Percentiles rank a stretch among this genome's conserved stretches.
phyloP scores from a whole-genome alignment of 2,888 invertebrate species.

The Andricus curvator region DNA sequence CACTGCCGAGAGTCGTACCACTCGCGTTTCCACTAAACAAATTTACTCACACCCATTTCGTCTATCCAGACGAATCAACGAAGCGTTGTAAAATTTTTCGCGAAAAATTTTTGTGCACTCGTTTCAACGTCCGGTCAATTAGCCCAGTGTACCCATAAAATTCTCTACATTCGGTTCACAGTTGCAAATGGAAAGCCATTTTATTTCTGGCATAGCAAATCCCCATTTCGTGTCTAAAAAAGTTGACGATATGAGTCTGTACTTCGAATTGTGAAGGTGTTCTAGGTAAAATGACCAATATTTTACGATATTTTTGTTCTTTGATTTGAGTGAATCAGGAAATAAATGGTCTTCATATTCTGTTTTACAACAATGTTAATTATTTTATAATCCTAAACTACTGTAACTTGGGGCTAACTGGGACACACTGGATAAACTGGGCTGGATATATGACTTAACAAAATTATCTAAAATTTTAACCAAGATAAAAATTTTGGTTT shows the following conservation, averaged over 20 bases:
- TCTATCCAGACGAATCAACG: constrained; percentile 35
- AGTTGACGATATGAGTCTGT: constrained; percentile 20
- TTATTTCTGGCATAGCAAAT: constrained; percentile 46
- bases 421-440: no score
- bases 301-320: background rate
- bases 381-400: no score
- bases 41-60: constrained; percentile 58
- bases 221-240: background rate
- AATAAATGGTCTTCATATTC: no score
- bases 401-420: no score
- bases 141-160: constrained; percentile 47
- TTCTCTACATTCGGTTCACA: constrained; percentile 40
- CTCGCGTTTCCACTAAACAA: constrained; percentile 61
- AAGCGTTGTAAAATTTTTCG: constrained; percentile 38
- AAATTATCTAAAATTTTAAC: no score
- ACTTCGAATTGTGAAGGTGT: background rate
- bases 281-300: background rate
- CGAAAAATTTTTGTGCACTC: constrained; percentile 46
- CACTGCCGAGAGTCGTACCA: constrained; percentile 43
- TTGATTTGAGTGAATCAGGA: no score
- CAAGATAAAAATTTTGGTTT: no score
- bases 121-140: constrained; percentile 52
- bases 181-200: constrained; percentile 45
- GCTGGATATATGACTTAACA: no score
- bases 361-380: no score